phyloP scores from a whole-genome alignment of 1,140 invertebrate species.

The Cataglyphis hispanica region DNA sequence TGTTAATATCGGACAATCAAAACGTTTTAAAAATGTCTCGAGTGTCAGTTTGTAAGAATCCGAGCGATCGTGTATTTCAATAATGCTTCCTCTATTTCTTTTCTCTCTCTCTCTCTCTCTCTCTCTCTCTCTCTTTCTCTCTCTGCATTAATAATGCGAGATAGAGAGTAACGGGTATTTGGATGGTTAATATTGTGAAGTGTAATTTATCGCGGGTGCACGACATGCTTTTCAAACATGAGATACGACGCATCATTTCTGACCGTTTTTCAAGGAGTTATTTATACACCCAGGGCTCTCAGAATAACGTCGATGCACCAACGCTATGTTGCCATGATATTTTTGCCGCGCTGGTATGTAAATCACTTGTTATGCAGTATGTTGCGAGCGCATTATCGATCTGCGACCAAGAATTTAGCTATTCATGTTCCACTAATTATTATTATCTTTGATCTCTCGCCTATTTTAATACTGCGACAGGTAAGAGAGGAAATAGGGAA shows the following conservation, averaged over 20 bases:
- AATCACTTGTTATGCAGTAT: conserved; percentile 49
- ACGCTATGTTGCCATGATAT: conserved; percentile 16
- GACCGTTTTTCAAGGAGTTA: conserved; percentile 47
- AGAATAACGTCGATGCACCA: conserved; percentile 42
- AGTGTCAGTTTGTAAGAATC: not conserved
- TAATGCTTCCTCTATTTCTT: not conserved
- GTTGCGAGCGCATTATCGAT: conserved; percentile 47
- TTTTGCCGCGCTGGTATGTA: conserved; percentile 44
- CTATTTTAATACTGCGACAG: not conserved
- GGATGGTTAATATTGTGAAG: conserved; percentile 40
- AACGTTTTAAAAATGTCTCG: conserved; percentile 48
- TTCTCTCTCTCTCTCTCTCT: no score
- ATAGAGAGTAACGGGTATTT: conserved; percentile 26
- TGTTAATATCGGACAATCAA: conserved; percentile 27
- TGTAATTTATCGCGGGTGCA: conserved; percentile 48
- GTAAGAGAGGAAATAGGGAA: conserved; percentile 12
- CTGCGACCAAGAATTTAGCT: conserved; percentile 32
- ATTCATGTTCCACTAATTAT: conserved; percentile 63
- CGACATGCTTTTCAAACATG: conserved; percentile 56
- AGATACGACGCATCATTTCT: conserved; percentile 54
- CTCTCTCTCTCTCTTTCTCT: not conserved
- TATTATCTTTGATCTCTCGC: conserved; percentile 30
- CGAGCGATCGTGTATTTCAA: conserved; percentile 50
- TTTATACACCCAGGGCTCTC: conserved; percentile 36
- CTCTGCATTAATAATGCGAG: conserved; percentile 39